A percentile compares a stretch with the other conserved stretches of the same genome.
Conservation (phyloP, 2,113 vertebrate genomes). For the Numenius arquata region DNA sequence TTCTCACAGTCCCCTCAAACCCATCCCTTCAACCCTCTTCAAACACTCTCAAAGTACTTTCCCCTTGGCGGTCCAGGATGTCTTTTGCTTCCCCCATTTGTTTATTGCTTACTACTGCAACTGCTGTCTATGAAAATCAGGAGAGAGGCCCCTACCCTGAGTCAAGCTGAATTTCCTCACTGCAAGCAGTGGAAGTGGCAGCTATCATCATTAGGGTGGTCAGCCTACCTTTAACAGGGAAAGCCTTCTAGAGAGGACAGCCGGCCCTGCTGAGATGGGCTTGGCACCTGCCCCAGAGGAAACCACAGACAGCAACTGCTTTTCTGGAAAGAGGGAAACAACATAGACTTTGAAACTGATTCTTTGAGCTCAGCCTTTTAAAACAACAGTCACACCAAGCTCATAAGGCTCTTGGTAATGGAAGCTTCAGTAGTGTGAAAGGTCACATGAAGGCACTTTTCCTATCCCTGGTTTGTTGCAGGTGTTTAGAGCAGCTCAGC, state of each 20-base stretch:
- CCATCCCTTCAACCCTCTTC: not conserved
- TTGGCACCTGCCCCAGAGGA: not conserved
- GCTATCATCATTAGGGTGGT: not conserved
- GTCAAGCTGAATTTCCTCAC: constrained; percentile 24
- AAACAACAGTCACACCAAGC: not conserved
- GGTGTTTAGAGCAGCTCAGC: not conserved
- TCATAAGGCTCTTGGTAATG: not conserved
- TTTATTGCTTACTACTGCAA: not conserved
- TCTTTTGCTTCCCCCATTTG: not conserved
- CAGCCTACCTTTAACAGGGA: not conserved
- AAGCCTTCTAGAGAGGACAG: not conserved
- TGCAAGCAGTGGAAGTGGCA: not conserved
- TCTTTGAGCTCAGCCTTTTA: not conserved
- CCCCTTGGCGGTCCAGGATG: not conserved
- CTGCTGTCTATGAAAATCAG: not conserved
- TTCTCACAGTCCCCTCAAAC: not conserved
- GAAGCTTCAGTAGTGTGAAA: not conserved
- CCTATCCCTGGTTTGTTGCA: not conserved
- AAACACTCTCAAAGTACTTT: not conserved
- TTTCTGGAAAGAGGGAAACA: not conserved
- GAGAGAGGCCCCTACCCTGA: not conserved
- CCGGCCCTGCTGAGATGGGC: not conserved
- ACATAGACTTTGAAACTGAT: not conserved
- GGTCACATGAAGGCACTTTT: not conserved
- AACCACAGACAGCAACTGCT: not conserved